Evolutionary conservation across 2,113 vertebrate species (phyloP).

Genomic region (Ammodytes dubius): DNA sequence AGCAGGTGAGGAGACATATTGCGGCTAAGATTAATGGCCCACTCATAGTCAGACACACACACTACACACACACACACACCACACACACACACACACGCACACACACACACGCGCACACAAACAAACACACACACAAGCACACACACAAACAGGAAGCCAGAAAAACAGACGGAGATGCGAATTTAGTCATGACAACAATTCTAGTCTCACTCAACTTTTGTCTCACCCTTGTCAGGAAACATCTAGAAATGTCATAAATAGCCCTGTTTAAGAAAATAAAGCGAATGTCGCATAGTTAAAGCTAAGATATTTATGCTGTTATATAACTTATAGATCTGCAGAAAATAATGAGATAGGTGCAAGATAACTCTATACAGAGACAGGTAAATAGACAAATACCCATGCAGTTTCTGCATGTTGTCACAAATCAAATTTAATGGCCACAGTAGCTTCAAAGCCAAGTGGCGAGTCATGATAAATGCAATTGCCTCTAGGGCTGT

Average conservation of each 20-base stretch:
- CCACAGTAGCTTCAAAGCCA: constrained; percentile 40
- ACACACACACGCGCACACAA: background rate
- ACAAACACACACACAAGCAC: background rate
- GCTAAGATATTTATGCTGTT: background rate
- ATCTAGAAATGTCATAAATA: background rate
- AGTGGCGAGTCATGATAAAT: constrained; percentile 62
- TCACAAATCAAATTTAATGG: constrained; percentile 53
- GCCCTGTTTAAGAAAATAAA: background rate
- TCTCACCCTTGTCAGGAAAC: background rate
- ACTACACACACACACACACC: constrained; percentile 5
- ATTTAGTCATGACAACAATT: constrained; percentile 18
- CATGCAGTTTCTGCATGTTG: background rate
- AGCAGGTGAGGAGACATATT: constrained; percentile 28
- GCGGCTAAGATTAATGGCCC: constrained; percentile 32
- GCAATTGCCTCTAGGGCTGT: constrained; percentile 34
- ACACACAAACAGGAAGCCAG: constrained; percentile 3
- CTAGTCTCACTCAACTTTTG: constrained; percentile 3
- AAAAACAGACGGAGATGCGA: constrained; percentile 34
- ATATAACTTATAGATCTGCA: background rate
- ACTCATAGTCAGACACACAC: constrained; percentile 7
- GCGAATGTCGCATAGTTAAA: constrained; percentile 8
- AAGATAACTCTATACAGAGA: background rate
- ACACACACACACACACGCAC: background rate
- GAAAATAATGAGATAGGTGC: background rate
- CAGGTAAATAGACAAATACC: background rate